Conservation (phyloP, 2,888 invertebrate genomes). For the Hofmannophila pseudospretella region DNA sequence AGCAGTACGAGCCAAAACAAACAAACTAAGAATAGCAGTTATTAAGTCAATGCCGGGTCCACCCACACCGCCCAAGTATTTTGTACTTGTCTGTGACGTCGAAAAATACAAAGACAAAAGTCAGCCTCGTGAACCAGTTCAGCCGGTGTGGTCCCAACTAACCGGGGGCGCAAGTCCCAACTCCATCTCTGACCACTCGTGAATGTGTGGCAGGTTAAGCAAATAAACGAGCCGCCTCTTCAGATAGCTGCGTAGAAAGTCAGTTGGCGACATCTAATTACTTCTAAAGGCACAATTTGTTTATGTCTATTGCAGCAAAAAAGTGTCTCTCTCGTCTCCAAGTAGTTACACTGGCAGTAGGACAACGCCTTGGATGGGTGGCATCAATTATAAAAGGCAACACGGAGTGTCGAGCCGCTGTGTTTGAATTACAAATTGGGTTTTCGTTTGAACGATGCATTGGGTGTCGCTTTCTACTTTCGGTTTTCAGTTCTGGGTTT, state of each 20-base stretch:
- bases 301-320: slow-evolving; percentile 24
- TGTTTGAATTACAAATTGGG: slow-evolving; percentile 1
- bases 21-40: too few species aligned
- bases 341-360: slow-evolving; percentile 17
- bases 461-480: background rate
- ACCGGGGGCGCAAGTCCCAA: too few species aligned
- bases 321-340: slow-evolving; percentile 17
- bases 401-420: background rate
- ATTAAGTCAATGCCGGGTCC: too few species aligned
- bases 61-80: too few species aligned
- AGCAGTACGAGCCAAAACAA: too few species aligned
- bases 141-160: too few species aligned
- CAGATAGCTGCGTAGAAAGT: slow-evolving; percentile 21
- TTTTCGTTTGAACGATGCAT: background rate
- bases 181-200: background rate
- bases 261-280: slow-evolving; percentile 20
- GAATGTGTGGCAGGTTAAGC: slow-evolving; percentile 21
- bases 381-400: slow-evolving; percentile 9
- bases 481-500: too few species aligned
- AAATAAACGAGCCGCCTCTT: slow-evolving; percentile 20
- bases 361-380: slow-evolving; percentile 19
- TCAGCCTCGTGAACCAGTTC: too few species aligned
- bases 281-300: slow-evolving; percentile 27
- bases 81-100: too few species aligned
- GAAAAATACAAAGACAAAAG: too few species aligned